Conservation (phyloP, 2,113 vertebrate species). For the Natator depressus region DNA sequence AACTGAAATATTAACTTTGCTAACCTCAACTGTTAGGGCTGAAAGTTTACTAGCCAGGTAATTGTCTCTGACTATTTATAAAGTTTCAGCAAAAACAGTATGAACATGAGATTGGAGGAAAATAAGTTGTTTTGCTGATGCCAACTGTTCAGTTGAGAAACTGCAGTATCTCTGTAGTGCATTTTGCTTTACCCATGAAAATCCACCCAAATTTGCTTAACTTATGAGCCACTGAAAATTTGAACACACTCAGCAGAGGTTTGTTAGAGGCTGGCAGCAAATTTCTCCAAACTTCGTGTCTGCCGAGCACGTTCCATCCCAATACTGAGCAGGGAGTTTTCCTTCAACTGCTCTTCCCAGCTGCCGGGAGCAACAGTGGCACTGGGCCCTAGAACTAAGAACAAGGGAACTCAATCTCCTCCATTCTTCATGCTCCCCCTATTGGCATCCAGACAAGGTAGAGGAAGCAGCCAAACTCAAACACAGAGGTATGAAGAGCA, state of each 20-base stretch:
- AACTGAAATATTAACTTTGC: background rate
- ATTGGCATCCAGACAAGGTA: too few species aligned
- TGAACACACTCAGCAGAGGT: background rate
- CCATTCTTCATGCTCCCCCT: too few species aligned
- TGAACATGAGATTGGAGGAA: background rate
- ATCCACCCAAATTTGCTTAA: background rate
- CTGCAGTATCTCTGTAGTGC: accelerated
- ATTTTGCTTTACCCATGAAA: too few species aligned
- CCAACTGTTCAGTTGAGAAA: background rate
- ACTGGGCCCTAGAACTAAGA: background rate
- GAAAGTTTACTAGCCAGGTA: background rate
- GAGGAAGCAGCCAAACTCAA: too few species aligned
- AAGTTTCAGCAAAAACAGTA: background rate
- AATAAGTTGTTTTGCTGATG: too few species aligned
- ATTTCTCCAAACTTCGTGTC: slow-evolving; percentile 6
- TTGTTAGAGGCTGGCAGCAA: background rate
- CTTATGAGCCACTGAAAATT: background rate
- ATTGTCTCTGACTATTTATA: background rate
- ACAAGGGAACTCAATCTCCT: background rate
- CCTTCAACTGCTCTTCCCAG: slow-evolving; percentile 16
- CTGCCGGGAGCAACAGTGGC: background rate
- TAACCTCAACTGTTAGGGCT: background rate
- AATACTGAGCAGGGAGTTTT: slow-evolving; percentile 3
- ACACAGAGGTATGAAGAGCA: background rate
- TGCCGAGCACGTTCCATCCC: background rate